A percentile compares a stretch with the other conserved stretches of the same genome.
Conservation (phyloP, 2,888 invertebrate species). For the Aproaerema taeniolella region DNA sequence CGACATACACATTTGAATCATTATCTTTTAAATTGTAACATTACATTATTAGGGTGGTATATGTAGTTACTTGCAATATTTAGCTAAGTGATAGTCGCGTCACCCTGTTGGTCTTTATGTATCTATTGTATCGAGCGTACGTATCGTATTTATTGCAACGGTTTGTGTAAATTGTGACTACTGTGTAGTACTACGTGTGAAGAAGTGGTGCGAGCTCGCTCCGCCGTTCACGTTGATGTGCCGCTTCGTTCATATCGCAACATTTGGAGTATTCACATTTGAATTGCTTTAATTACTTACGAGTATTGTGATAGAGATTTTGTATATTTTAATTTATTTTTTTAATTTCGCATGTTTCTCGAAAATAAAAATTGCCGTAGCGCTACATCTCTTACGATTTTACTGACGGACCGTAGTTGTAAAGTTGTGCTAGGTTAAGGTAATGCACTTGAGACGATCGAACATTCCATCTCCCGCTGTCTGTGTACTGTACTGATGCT, state of each 20-base stretch:
- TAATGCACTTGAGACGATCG: constrained; percentile 43
- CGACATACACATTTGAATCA: constrained; percentile 55
- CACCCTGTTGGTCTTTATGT: constrained; percentile 46
- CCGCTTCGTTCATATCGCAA: constrained; percentile 65
- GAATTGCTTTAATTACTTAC: constrained; percentile 78
- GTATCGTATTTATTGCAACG: constrained; percentile 50
- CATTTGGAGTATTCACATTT: constrained; percentile 75
- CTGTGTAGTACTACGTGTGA: constrained; percentile 49
- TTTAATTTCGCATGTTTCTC: constrained; percentile 72
- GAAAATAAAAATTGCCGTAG: constrained; percentile 53
- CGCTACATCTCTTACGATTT: constrained; percentile 66
- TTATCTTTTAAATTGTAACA: constrained; percentile 54
- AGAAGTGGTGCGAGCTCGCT: constrained; percentile 20
- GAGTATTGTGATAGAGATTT: constrained; percentile 78
- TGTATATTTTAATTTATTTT: constrained; percentile 78
- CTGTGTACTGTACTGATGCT: no score
- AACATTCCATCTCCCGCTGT: constrained; percentile 12
- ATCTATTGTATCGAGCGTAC: constrained; percentile 42
- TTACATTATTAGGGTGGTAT: constrained; percentile 56
- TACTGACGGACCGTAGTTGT: constrained; percentile 62
- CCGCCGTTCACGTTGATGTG: constrained; percentile 32
- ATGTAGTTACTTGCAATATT: constrained; percentile 69
- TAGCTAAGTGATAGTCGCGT: constrained; percentile 60
- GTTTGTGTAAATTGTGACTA: constrained; percentile 51
- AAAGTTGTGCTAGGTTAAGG: constrained; percentile 70